A percentile compares a stretch with the other conserved stretches of the same genome.
phyloP scores from a whole-genome alignment of 1,140 invertebrate species.

The Bilobella aurantiaca region DNA sequence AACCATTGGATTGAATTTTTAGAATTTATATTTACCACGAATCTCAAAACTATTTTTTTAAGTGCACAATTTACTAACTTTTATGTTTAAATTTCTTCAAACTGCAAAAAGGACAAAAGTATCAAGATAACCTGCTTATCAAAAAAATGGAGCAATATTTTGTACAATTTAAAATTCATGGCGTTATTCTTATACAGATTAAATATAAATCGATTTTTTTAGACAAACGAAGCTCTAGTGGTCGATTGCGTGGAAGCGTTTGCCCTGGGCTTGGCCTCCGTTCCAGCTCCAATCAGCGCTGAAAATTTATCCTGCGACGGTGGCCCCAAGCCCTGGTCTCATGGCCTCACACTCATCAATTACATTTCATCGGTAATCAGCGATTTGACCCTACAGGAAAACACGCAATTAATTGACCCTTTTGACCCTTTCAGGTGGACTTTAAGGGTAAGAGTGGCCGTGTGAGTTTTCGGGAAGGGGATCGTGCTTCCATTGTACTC shows the following conservation, averaged over 20 bases:
- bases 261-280: constrained; percentile 55
- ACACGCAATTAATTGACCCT: too few relatives aligned
- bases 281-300: constrained; percentile 40
- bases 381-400: too few relatives aligned
- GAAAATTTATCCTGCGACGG: constrained; percentile 56
- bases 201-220: neutral
- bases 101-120: too few relatives aligned
- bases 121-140: too few relatives aligned
- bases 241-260: constrained; percentile 69
- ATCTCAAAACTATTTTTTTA: constrained; percentile 24
- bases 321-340: constrained; percentile 62
- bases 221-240: constrained; percentile 67
- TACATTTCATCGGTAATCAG: constrained; percentile 65
- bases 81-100: too few relatives aligned
- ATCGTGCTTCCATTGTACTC: too few relatives aligned
- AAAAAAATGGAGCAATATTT: too few relatives aligned
- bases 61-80: neutral
- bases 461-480: too few relatives aligned
- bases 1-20: too few relatives aligned
- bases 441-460: constrained; percentile 63
- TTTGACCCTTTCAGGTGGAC: constrained; percentile 51
- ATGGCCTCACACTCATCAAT: constrained; percentile 67
- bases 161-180: too few relatives aligned
- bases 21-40: constrained; percentile 20
- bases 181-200: neutral